Evolutionary conservation across 2,113 vertebrate genomes (phyloP).

Genomic region (Caretta caretta): DNA sequence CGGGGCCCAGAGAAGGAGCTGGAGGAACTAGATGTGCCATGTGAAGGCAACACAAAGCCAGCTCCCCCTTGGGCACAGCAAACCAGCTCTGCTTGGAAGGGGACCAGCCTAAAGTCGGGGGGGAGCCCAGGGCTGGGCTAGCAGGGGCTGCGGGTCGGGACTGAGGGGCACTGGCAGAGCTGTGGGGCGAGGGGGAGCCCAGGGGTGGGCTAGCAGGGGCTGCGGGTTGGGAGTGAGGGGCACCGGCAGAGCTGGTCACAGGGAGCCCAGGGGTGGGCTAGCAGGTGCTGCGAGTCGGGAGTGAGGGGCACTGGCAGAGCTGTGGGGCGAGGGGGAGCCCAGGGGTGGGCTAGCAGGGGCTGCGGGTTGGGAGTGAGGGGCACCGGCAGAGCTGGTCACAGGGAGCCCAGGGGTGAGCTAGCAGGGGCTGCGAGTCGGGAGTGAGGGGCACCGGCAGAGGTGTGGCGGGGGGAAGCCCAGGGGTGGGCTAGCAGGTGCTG

Average conservation of each 20-base stretch:
- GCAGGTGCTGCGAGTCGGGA: no score
- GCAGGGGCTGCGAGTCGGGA: no score
- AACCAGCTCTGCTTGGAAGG: background rate
- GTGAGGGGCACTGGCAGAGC: no score
- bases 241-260: background rate
- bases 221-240: background rate
- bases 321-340: no score
- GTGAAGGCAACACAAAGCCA: background rate
- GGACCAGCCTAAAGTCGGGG: background rate
- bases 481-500: no score
- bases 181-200: fast-evolving
- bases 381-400: no score
- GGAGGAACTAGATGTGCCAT: background rate
- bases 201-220: no score
- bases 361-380: background rate
- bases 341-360: background rate
- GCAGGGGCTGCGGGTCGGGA: background rate
- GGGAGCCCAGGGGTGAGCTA: fast-evolving
- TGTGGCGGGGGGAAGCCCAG: no score
- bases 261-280: background rate
- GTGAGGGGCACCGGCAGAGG: fast-evolving
- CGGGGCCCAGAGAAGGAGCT: background rate
- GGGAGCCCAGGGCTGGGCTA: background rate
- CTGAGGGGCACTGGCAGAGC: background rate
- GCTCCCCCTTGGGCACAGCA: background rate